A percentile compares a stretch with the other conserved stretches of the same genome.
phyloP scores from a whole-genome alignment of 2,888 invertebrate genomes.

The Exephanes ischioxanthus region DNA sequence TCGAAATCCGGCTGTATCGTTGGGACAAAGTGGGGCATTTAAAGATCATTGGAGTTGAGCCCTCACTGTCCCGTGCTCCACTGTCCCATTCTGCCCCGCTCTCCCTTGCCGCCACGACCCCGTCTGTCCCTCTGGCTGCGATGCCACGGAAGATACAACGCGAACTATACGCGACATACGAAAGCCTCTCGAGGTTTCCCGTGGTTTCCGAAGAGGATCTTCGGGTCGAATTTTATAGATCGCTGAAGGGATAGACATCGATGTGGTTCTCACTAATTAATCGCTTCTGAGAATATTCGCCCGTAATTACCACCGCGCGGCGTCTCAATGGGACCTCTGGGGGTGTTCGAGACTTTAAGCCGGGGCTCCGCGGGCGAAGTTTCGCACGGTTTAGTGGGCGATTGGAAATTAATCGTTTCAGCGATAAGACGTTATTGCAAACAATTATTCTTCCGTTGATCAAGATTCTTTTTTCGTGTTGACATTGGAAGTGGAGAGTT shows the following conservation, averaged over 20 bases:
- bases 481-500: no score
- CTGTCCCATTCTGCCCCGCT: no score
- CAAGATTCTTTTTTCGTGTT: no score
- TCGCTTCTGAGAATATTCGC: slow-evolving; percentile 15
- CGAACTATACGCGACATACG: slow-evolving; percentile 63
- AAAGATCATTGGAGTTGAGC: no score
- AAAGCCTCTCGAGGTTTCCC: slow-evolving; percentile 64
- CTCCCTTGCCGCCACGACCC: neutral
- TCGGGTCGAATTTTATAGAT: slow-evolving; percentile 24
- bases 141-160: slow-evolving; percentile 60
- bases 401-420: neutral
- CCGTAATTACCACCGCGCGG: neutral
- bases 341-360: neutral
- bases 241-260: slow-evolving; percentile 34
- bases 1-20: no score
- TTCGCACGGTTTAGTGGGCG: neutral
- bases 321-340: neutral
- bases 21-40: no score
- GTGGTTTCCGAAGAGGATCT: slow-evolving; percentile 51
- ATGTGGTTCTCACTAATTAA: slow-evolving; percentile 35
- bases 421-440: neutral
- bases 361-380: neutral
- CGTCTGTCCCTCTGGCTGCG: slow-evolving; percentile 16
- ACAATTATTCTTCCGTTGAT: neutral
- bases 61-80: no score